Base-by-base conservation (phyloP, 2,113 vertebrate genomes). In the Dicaeum eximium region DNA sequence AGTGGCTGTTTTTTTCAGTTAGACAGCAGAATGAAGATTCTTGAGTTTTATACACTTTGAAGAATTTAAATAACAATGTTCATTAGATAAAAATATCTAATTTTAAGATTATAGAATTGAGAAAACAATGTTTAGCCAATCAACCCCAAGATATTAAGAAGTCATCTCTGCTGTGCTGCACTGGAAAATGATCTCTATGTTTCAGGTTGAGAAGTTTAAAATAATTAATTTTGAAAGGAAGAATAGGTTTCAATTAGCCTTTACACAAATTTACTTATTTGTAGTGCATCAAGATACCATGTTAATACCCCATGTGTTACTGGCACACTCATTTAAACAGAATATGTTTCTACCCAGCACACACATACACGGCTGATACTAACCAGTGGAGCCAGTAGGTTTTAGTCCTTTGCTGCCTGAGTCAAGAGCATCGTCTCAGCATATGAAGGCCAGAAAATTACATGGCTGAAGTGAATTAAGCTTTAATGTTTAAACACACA, bases 401-500 rank as follows among this genome's bases (percentile, higher is more conserved):
- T 87, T 94, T 80, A 88, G 93, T 89, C 62, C 69, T 64, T 92
- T 97, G 45, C 75, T 95, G 24, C 80, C 77, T 86, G 82, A 47
- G 35, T 80, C 72, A 89, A 90, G 90, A 92, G 27, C 82, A 79
- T 96, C 45, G 20, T 83, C 80, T 57, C 85, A 91, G 93, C 79
- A 56, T 67, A 67, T 91, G 58, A 93, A 97, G 97, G 90, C 1
- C 3, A 84, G 91, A 91, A 95, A 93, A 94, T 97, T 94, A 86
- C 71, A 86, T 3, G 37, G 54, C 44, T 92, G 92, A 96, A 94
- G 53, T 90, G 96, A 97, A 91, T 95, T 81, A 73, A 88, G 90
- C 62, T 97, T 95, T 97, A 92, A 80, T 78, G 85, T 88, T 86
- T 87, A 57, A 96, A 57, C 37, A 71, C 54, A 56, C 10, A 89